Evolutionary conservation across 1,140 invertebrate species (phyloP).

Genomic region (Gonatopus flavifemur): DNA sequence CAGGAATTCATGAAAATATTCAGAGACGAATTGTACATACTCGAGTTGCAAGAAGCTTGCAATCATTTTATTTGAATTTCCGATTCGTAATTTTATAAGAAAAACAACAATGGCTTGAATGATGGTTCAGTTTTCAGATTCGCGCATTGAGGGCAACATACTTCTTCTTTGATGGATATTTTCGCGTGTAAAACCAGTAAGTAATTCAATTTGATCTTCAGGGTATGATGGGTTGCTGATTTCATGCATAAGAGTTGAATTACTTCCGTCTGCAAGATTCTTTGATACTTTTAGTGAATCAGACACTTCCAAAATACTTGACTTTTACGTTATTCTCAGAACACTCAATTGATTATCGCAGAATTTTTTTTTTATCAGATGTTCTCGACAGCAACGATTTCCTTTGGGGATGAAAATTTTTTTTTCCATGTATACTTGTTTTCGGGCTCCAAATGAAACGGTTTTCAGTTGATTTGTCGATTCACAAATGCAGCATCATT

Average conservation of each 20-base stretch:
- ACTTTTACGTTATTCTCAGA: constrained; percentile 18
- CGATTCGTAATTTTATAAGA: constrained; percentile 16
- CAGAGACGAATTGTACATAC: constrained; percentile 12
- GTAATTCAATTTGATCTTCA: constrained; percentile 17
- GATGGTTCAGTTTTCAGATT: constrained; percentile 12
- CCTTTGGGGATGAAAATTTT: constrained; percentile 19
- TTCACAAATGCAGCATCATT: constrained; percentile 17
- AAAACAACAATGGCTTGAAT: constrained; percentile 17
- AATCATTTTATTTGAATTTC: constrained; percentile 15
- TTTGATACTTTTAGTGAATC: constrained; percentile 11
- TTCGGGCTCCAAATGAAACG: constrained; percentile 13
- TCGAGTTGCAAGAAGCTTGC: constrained; percentile 7
- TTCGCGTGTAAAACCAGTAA: constrained; percentile 22
- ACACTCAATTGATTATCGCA: constrained; percentile 19
- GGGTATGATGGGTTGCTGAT: constrained; percentile 13
- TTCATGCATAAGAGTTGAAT: constrained; percentile 15
- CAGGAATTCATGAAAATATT: not conserved
- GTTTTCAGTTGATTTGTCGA: constrained; percentile 3
- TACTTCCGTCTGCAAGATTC: constrained; percentile 7
- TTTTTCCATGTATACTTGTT: constrained; percentile 9
- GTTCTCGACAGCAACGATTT: constrained; percentile 24
- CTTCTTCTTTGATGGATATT: constrained; percentile 16
- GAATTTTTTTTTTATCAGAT: constrained; percentile 25
- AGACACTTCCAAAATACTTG: not conserved
- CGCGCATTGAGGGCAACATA: constrained; percentile 16